phyloP scores from a whole-genome alignment of 1,140 invertebrate genomes.

The Dermatophagoides farinae region DNA sequence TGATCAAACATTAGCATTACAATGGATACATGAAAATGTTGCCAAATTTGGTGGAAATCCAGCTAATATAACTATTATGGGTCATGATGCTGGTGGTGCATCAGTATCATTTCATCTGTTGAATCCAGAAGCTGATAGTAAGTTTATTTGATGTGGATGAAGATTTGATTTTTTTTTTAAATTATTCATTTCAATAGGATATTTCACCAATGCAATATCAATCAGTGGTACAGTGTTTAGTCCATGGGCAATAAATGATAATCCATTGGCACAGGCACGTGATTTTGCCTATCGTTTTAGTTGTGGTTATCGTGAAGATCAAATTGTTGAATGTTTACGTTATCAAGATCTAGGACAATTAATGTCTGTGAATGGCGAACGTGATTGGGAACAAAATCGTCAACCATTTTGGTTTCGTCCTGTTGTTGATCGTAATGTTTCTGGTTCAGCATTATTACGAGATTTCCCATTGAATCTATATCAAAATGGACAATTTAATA shows the following conservation, averaged over 20 bases:
- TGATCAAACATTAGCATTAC: conserved; percentile 77
- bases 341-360: conserved; percentile 6
- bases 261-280: conserved; percentile 14
- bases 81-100: conserved; percentile 81
- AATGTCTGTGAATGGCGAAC: neutral
- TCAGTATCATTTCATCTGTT: conserved; percentile 82
- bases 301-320: conserved; percentile 10
- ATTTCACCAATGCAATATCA: conserved; percentile 13
- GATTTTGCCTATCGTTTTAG: conserved; percentile 13
- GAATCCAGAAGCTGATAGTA: conserved; percentile 68
- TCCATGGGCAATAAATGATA: conserved; percentile 19
- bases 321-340: conserved; percentile 15
- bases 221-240: conserved; percentile 18
- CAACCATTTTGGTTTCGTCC: conserved; percentile 20
- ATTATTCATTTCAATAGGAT: neutral
- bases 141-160: conserved; percentile 22
- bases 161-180: neutral
- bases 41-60: conserved; percentile 77
- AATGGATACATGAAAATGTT: conserved; percentile 85
- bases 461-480: conserved; percentile 22
- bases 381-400: conserved; percentile 1
- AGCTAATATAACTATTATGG: conserved; percentile 70
- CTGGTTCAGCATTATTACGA: conserved; percentile 21
- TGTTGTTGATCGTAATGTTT: conserved; percentile 23
- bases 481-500: conserved; percentile 19